These are phyloP conservation scores for Anagyrus pseudococci DNA, from an alignment of 2,888 invertebrate species.

Conservation along the genomic window DNA sequence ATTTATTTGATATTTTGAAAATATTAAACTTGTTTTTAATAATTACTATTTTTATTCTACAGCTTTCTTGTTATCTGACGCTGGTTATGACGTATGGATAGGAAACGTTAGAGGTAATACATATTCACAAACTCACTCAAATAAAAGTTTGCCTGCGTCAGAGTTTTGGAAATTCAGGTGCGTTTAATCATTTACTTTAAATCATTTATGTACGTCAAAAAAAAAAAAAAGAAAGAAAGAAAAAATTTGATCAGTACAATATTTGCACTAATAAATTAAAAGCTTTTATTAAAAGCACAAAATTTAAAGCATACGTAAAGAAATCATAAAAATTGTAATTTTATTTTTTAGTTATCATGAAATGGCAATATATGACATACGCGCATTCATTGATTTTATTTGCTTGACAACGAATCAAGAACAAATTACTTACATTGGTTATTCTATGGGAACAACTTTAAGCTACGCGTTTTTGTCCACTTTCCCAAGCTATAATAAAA, in stretches of 20 bases:
- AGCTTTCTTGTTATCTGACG: neutral
- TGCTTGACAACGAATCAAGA: constrained; percentile 64
- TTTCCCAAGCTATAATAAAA: constrained; percentile 72
- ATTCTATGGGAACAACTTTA: constrained; percentile 88
- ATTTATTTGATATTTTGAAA: too few relatives aligned
- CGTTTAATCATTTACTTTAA: neutral
- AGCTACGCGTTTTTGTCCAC: constrained; percentile 74
- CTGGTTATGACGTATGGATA: neutral
- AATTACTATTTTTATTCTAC: neutral
- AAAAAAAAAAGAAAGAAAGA: too few relatives aligned
- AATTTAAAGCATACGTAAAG: too few relatives aligned
- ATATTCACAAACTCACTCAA: neutral
- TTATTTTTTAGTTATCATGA: constrained; percentile 77
- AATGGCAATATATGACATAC: constrained; percentile 83
- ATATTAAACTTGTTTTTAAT: too few relatives aligned
- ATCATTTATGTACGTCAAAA: neutral
- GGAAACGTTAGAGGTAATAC: neutral
- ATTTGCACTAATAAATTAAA: too few relatives aligned
- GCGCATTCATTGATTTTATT: constrained; percentile 80
- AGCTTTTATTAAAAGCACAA: too few relatives aligned
- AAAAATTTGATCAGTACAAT: too few relatives aligned
- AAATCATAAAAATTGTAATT: too few relatives aligned
- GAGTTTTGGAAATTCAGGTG: constrained; percentile 32
- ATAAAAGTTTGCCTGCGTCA: neutral
- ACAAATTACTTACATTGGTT: constrained; percentile 77